phyloP scores from a whole-genome alignment of 2,113 vertebrate species.

The Ciconia stormi region DNA sequence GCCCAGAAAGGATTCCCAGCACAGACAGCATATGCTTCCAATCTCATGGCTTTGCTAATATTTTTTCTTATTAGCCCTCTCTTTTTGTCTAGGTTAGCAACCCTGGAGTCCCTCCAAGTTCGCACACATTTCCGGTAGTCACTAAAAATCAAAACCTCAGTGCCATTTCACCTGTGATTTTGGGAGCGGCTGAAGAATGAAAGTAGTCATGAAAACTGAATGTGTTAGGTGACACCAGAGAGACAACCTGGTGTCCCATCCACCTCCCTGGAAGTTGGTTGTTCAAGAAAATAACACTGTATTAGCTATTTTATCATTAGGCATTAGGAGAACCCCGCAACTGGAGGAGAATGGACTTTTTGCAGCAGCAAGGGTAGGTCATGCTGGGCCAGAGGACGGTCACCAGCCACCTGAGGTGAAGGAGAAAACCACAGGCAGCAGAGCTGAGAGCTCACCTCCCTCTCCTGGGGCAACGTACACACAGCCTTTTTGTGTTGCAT shows the following conservation, averaged over 20 bases:
- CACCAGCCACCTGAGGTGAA: background rate
- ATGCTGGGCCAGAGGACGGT: background rate
- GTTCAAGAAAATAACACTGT: background rate
- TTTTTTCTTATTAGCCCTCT: background rate
- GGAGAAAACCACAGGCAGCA: background rate
- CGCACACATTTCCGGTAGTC: background rate
- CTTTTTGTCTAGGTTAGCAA: background rate
- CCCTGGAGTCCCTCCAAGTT: background rate
- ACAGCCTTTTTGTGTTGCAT: rapidly evolving
- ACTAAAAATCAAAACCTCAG: background rate
- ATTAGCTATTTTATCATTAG: background rate
- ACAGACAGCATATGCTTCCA: background rate
- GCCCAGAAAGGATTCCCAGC: background rate
- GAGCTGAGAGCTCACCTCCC: background rate
- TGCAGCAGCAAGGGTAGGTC: background rate
- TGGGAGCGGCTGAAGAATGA: background rate
- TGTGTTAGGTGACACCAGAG: background rate
- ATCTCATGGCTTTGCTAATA: background rate
- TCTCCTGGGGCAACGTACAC: background rate
- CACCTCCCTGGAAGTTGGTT: background rate
- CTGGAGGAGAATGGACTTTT: background rate
- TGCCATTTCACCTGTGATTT: background rate
- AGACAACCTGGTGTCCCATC: background rate
- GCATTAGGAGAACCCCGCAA: background rate
- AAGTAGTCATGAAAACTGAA: background rate